Conservation (phyloP, 1,140 invertebrate species). For the Notospermus geniculatus region DNA sequence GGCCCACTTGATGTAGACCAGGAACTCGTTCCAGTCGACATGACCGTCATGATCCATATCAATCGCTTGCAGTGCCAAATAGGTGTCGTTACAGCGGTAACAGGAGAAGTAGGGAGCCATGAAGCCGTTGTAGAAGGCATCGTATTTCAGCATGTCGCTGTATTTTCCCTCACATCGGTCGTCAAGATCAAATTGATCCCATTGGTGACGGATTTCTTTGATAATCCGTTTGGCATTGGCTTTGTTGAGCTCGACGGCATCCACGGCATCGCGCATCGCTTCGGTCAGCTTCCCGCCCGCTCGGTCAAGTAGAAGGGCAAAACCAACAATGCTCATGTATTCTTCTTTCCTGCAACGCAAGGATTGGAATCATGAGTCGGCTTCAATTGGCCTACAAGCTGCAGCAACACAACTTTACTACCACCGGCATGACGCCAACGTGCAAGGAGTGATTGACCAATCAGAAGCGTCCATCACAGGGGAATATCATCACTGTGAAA, state of each 20-base stretch:
- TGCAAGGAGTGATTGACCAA: too few species aligned
- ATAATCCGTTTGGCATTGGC: not conserved
- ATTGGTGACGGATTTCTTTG: not conserved
- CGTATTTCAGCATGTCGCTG: constrained; percentile 11
- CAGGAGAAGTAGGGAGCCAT: constrained; percentile 14
- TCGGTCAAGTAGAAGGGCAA: constrained; percentile 6
- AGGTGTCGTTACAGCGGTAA: constrained; percentile 5
- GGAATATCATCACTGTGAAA: too few species aligned
- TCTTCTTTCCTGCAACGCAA: constrained; percentile 10
- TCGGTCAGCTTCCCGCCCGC: constrained; percentile 9
- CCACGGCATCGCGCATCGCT: constrained; percentile 1
- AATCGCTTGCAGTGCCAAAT: constrained; percentile 7
- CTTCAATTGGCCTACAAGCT: too few species aligned
- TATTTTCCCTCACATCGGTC: not conserved
- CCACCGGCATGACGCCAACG: too few species aligned
- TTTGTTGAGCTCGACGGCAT: not conserved
- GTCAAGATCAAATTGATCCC: not conserved
- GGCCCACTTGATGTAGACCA: constrained; percentile 12
- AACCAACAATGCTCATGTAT: not conserved
- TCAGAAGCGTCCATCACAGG: too few species aligned
- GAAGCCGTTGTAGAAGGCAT: constrained; percentile 13
- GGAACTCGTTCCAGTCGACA: constrained; percentile 12
- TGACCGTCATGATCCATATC: constrained; percentile 11
- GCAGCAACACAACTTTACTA: too few species aligned
- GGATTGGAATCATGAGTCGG: too few species aligned